Conservation (phyloP, 2,888 invertebrate genomes). For the Hypercompe scribonia region DNA sequence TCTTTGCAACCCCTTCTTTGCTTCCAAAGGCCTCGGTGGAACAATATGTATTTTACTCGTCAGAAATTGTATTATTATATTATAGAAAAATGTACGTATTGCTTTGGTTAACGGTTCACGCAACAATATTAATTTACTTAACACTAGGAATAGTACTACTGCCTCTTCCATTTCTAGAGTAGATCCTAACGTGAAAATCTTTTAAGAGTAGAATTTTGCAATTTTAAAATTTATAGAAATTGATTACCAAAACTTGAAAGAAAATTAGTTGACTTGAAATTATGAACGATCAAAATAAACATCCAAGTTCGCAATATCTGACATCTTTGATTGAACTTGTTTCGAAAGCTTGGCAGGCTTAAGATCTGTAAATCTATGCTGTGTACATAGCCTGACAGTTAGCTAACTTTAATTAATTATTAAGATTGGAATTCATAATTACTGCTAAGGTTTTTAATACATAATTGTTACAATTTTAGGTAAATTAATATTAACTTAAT, state of each 20-base stretch:
- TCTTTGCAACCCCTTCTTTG: not conserved
- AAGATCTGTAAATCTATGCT: slow-evolving; percentile 54
- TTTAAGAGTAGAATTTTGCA: no score
- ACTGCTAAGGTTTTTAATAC: not conserved
- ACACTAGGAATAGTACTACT: no score
- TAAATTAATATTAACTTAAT: not conserved
- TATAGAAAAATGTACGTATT: no score
- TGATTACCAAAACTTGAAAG: slow-evolving; percentile 53
- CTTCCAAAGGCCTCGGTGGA: not conserved
- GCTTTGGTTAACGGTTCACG: no score
- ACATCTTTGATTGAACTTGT: slow-evolving; percentile 53
- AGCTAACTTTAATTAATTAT: slow-evolving; percentile 36
- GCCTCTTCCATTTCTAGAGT: no score
- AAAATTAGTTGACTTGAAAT: slow-evolving; percentile 61
- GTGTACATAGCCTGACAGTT: slow-evolving; percentile 25
- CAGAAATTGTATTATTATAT: not conserved
- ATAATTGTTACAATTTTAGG: not conserved
- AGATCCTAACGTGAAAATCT: no score
- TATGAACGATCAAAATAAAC: slow-evolving; percentile 51
- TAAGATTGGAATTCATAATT: not conserved
- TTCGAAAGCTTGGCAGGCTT: slow-evolving; percentile 55
- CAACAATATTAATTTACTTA: no score
- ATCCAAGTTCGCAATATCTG: slow-evolving; percentile 43
- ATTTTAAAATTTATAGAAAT: not conserved
- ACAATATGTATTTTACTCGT: not conserved